These are phyloP conservation scores for Aleiodes testaceus DNA, from an alignment of 2,888 invertebrate species.

Conservation along the genomic window DNA sequence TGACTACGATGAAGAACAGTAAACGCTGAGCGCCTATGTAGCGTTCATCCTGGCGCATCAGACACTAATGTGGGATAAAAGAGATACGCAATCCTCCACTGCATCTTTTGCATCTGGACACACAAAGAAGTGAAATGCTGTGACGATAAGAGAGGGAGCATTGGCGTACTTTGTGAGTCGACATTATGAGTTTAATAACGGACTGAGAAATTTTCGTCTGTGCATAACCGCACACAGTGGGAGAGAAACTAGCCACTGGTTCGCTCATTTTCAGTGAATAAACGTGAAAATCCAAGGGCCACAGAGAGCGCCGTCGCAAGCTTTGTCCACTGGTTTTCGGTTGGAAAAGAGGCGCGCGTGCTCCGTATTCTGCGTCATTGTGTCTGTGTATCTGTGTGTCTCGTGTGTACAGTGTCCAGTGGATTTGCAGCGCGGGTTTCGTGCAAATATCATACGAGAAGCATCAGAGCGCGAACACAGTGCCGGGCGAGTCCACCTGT, in stretches of 20 bases:
- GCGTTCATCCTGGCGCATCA: conserved; percentile 19
- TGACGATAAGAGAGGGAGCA: background rate
- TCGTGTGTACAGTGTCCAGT: conserved; percentile 29
- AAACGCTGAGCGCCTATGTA: conserved; percentile 13
- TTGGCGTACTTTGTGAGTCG: background rate
- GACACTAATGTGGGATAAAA: conserved; percentile 19
- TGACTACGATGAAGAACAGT: conserved; percentile 21
- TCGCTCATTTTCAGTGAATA: conserved; percentile 1
- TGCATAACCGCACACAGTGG: conserved; percentile 40
- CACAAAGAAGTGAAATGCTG: conserved; percentile 27
- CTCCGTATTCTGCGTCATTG: conserved; percentile 28
- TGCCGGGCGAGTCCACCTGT: conserved; percentile 55
- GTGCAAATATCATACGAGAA: conserved; percentile 34
- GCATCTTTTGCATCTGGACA: conserved; percentile 18
- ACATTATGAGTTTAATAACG: background rate
- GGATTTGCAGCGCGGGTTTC: conserved; percentile 34
- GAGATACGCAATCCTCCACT: conserved; percentile 7
- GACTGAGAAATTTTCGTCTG: conserved; percentile 31
- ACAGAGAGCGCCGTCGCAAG: conserved; percentile 25
- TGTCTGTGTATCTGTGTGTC: conserved; percentile 21
- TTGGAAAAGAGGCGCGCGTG: conserved; percentile 41
- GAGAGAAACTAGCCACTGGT: conserved; percentile 46
- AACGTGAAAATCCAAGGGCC: conserved; percentile 36
- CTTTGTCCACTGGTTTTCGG: conserved; percentile 16
- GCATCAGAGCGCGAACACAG: conserved; percentile 41